Percentiles rank a stretch among this genome's conserved stretches.
Conservation (phyloP, 2,113 vertebrate genomes). For the Muscicapa adusta region DNA sequence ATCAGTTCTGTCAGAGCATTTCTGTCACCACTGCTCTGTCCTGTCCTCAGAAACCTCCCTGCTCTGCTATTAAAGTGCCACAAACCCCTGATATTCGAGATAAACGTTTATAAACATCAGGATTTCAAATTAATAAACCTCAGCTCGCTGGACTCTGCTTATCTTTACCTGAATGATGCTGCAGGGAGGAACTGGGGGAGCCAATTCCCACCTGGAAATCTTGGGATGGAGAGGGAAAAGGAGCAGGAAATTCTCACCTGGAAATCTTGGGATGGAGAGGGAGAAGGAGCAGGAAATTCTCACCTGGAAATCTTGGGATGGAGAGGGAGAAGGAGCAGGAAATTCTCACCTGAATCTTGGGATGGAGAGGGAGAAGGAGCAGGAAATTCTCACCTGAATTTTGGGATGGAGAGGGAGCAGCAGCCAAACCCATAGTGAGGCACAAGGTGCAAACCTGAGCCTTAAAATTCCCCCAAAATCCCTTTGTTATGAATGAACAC, state of each 20-base stretch:
- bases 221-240: not conserved
- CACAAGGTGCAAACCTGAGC: not conserved
- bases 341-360: too few relatives aligned
- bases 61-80: not conserved
- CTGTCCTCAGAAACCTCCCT: not conserved
- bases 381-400: not conserved
- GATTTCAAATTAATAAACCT: not conserved
- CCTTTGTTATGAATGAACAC: not conserved
- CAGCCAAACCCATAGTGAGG: not conserved
- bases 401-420: not conserved
- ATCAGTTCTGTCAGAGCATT: too few relatives aligned
- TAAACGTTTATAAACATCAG: not conserved
- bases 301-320: not conserved
- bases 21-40: too few relatives aligned
- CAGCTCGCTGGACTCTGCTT: not conserved
- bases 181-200: not conserved
- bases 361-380: not conserved
- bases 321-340: too few relatives aligned
- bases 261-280: not conserved
- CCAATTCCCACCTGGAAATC: not conserved
- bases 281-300: not conserved
- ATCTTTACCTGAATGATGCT: accelerated
- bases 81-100: accelerated
- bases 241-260: too few relatives aligned
- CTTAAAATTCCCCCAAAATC: not conserved